Conservation (phyloP, 37 sponge, comb jelly and placozoan genomes). For the Tethya wilhelma region DNA sequence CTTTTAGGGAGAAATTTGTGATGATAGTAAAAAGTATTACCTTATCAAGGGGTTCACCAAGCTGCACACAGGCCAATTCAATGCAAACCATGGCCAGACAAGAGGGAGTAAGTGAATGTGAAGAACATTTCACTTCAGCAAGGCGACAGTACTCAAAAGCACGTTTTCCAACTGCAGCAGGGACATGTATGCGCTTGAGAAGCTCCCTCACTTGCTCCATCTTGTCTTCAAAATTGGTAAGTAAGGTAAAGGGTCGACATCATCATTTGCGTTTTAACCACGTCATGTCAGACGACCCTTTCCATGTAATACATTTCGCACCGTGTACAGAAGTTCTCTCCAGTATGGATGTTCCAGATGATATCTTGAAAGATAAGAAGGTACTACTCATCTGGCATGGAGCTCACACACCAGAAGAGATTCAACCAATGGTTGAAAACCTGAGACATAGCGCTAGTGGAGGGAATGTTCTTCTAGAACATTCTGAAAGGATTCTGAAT, state of each 20-base stretch:
- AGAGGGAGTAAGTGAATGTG: not conserved
- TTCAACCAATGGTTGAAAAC: constrained; percentile 37
- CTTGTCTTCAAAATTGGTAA: too few species aligned
- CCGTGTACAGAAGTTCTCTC: too few species aligned
- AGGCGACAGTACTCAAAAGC: constrained; percentile 59
- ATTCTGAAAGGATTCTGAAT: constrained; percentile 62
- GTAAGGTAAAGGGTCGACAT: too few species aligned
- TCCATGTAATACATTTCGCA: too few species aligned
- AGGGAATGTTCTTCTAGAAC: constrained; percentile 46
- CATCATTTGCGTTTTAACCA: too few species aligned
- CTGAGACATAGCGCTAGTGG: constrained; percentile 28
- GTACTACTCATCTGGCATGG: constrained; percentile 55
- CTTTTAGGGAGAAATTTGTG: not conserved
- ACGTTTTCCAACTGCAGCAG: constrained; percentile 17
- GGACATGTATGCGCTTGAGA: constrained; percentile 27
- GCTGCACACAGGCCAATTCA: constrained; percentile 43
- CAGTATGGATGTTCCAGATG: constrained; percentile 10
- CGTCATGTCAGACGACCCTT: too few species aligned
- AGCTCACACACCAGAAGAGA: constrained; percentile 19
- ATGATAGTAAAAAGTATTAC: not conserved
- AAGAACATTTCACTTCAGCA: constrained; percentile 47
- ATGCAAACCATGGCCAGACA: constrained; percentile 53
- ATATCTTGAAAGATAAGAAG: not conserved
- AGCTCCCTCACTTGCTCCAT: constrained; percentile 26
- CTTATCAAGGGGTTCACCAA: constrained; percentile 58